Base-by-base conservation (phyloP, 2,113 vertebrate species). In the Macquaria australasica region DNA sequence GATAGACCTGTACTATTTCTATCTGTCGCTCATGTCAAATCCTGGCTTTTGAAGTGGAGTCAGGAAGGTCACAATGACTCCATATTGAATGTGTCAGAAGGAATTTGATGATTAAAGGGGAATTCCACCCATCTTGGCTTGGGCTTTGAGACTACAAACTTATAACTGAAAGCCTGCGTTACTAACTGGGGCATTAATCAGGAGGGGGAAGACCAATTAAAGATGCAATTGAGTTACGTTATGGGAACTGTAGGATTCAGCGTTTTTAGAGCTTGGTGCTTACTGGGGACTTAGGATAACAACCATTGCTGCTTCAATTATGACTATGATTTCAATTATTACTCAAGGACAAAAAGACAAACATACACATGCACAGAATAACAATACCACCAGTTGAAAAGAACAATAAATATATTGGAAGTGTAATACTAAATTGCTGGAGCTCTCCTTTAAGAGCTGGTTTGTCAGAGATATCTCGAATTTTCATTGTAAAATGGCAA, bases 1-100 rank as follows among this genome's bases (percentile, higher is more conserved):
- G 18, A 85, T 45, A 69, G 79, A 60, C 23, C 8, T 60, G 60
- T 43, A 18, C 73, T 59, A 73, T 77, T 86, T 75, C 80, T 43
- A 77, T 85, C 50, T 4, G 21, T 0, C 8, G 7, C 66, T 59
- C 21, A 0, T 20, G 21, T 74, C 67, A 78, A 74, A 78, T 20
- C 48, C 68, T 71, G 43, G 39, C 62, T 34, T 87, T 76, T 85
- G 51, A 84, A 80, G 60, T 39, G 0, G 41, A 75, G 84, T 39
- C 5, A 72, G 58, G 23, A 50, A 48, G 53, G 55, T 83, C 78
- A 60, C n/a, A 0, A 8, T 15, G 71, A 51, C 34, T 48, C n/a
- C 5, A 37, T 25, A 31, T 2, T 39, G 1, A 84, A 72, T 0
- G 51, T 15, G 11, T 55, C 20, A 28, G 9, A 7, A 14, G 67